Percentiles rank a stretch among this genome's conserved stretches.
Conservation (phyloP, 1,140 invertebrate genomes). For the Heliothis subflexa region DNA sequence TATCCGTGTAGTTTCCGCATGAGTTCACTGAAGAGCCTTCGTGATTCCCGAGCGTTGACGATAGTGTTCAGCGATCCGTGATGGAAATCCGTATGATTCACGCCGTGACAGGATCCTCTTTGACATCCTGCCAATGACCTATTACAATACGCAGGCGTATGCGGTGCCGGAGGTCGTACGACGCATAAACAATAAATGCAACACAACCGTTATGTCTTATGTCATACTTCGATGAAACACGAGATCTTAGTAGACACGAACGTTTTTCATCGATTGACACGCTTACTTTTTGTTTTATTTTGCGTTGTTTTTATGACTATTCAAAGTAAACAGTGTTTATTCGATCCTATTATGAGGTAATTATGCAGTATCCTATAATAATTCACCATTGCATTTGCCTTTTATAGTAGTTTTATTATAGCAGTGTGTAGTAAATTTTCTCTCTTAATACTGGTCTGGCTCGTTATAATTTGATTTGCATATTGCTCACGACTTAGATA, state of each 20-base stretch:
- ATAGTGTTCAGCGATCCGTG: conserved; percentile 46
- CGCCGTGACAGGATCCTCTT: conserved; percentile 57
- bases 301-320: background rate
- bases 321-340: background rate
- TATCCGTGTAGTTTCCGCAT: conserved; percentile 44
- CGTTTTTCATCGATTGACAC: conserved; percentile 6
- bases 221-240: conserved; percentile 43
- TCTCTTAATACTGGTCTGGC: background rate
- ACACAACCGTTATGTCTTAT: conserved; percentile 51
- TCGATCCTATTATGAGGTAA: background rate
- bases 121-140: conserved; percentile 79
- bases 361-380: background rate
- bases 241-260: conserved; percentile 4
- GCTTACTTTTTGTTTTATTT: background rate
- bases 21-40: conserved; percentile 32
- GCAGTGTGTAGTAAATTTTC: background rate
- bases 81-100: conserved; percentile 59
- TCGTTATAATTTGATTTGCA: background rate
- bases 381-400: background rate
- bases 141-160: conserved; percentile 63
- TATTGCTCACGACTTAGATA: background rate
- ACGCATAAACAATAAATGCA: conserved; percentile 51
- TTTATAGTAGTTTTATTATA: background rate
- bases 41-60: conserved; percentile 1
- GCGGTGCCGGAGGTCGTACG: conserved; percentile 19